Evolutionary conservation across 2,113 vertebrate species (phyloP), one percentile per base, ranked within the genome.

Genomic region (Polypterus bichir): DNA sequence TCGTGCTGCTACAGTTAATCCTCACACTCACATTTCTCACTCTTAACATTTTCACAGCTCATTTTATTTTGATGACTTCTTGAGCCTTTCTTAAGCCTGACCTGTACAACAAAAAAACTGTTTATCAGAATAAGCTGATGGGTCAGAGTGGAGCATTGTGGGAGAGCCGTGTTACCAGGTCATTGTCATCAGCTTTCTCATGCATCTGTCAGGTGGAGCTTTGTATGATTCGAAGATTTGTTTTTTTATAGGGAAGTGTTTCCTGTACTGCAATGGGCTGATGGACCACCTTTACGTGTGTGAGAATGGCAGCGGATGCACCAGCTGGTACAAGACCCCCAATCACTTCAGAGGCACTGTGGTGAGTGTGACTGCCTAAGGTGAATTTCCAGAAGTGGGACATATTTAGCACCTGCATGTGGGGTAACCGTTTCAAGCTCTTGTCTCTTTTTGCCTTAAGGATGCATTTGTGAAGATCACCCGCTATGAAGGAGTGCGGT

Each of bases 381-480:
- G 49, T 61, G 45, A 44, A 27, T 27, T 27, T 27, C 27, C 27
- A 27, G 27, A 27, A 27, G 27, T 2, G 27, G 27, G 27, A 27
- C 27, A 27, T 27, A 2, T 27, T 27, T 27, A 27, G 27, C 27
- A 27, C 27, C 46, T 6, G 5, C n/a, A 64, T 44, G 48, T 55
- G 54, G 54, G 5, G 54, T 4, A 5, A 11, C 10, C 44, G 47
- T 62, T 44, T 52, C 46, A n/a, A 44, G 9, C 47, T 8, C n/a
- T 44, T 53, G 45, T n/a, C 61, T 53, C 0, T 0, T 60, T 59
- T 44, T 55, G 46, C 54, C 1, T 54, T 3, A 65, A 98, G 95
- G 95, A 98, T 6, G 95, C 95, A 3, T 98, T 98, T 70, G 89
- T 95, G 77, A 97, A 98, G 79, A 98, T 98, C 57, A 83, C 79